phyloP scores from a whole-genome alignment of 2,888 invertebrate genomes.

The Cyclophora albipunctata region DNA sequence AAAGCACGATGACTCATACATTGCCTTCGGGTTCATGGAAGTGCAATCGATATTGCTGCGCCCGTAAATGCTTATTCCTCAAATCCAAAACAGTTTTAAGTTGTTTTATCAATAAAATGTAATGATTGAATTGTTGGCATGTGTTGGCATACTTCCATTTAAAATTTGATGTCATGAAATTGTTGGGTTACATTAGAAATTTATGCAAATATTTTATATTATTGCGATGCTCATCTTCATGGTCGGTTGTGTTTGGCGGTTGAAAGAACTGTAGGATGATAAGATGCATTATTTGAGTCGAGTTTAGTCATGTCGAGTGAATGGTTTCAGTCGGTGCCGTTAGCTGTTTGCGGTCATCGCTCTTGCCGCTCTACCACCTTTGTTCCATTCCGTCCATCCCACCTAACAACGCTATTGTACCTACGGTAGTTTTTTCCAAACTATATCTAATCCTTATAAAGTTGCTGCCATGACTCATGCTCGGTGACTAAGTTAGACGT shows the following conservation, averaged over 20 bases:
- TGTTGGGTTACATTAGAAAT: too few species aligned
- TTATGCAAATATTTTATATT: too few species aligned
- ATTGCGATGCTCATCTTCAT: too few species aligned
- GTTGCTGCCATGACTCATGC: constrained; percentile 13
- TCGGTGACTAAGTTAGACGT: constrained; percentile 11
- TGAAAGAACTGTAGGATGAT: too few species aligned
- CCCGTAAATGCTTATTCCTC: background rate
- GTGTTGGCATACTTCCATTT: too few species aligned
- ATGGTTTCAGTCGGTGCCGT: constrained; percentile 7
- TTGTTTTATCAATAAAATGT: too few species aligned
- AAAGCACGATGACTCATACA: constrained; percentile 7
- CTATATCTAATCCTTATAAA: constrained; percentile 8
- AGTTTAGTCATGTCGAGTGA: too few species aligned
- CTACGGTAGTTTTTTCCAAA: constrained; percentile 7
- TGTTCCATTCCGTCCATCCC: constrained; percentile 16
- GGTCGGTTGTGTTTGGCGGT: too few species aligned
- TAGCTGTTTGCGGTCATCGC: constrained; percentile 53
- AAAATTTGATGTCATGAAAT: too few species aligned
- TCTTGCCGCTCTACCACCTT: constrained; percentile 58
- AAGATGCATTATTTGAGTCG: too few species aligned
- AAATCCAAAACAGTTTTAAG: too few species aligned
- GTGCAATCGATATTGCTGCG: constrained; percentile 19
- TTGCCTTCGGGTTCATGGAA: constrained; percentile 26
- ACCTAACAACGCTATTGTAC: constrained; percentile 3
- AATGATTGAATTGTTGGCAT: too few species aligned